Evolutionary conservation across 2,888 invertebrate species (phyloP).

Genomic region (Ochropleura leucogaster): DNA sequence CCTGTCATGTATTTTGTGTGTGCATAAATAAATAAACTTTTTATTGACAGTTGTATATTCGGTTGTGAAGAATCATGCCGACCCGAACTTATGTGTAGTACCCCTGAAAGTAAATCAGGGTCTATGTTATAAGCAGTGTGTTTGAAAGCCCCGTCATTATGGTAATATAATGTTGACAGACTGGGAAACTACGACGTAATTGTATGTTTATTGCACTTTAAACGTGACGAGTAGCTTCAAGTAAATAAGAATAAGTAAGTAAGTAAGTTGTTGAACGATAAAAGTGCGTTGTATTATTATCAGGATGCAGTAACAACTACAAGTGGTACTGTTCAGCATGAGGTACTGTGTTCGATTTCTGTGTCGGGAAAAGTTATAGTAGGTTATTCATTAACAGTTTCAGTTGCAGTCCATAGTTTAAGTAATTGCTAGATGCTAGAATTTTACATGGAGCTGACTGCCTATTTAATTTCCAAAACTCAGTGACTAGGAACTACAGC

Average conservation of each 20-base stretch:
- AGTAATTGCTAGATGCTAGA: no score
- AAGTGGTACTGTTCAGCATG: no score
- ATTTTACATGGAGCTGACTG: no score
- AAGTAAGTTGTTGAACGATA: neutral
- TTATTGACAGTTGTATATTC: neutral
- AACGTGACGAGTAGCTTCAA: conserved; percentile 9
- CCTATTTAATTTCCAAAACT: no score
- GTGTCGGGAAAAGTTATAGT: no score
- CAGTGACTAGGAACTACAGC: no score
- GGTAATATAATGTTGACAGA: conserved; percentile 54
- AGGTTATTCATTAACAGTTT: no score
- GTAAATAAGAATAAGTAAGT: conserved; percentile 3
- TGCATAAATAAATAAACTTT: no score
- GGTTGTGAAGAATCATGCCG: neutral
- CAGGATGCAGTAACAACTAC: neutral
- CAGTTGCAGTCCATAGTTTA: no score
- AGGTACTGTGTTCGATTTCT: no score
- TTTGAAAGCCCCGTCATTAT: conserved; percentile 36
- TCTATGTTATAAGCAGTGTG: conserved; percentile 26
- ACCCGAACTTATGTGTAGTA: neutral
- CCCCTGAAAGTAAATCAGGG: conserved; percentile 15
- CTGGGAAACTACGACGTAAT: conserved; percentile 36
- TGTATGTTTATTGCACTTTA: conserved; percentile 50
- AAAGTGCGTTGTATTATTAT: conserved; percentile 5
- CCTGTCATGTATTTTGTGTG: no score